Percentiles rank a stretch among this genome's conserved stretches.
phyloP scores from a whole-genome alignment of 2,113 vertebrate species.

The Oncorhynchus masou region DNA sequence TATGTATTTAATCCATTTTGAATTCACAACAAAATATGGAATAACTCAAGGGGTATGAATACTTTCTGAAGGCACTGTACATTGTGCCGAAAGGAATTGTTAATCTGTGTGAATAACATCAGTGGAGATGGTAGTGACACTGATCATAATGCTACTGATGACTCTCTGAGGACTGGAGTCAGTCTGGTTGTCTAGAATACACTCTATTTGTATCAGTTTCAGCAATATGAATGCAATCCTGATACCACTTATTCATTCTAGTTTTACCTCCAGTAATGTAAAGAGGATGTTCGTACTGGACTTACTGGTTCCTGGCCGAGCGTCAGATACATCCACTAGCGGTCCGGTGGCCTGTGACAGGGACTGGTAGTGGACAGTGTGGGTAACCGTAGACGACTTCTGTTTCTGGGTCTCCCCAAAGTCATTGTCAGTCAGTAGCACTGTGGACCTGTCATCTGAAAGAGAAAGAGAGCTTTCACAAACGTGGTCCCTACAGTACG shows the following conservation, averaged over 20 bases:
- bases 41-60: no score
- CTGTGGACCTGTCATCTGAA: constrained; percentile 93
- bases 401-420: constrained; percentile 96
- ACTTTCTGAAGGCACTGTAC: neutral
- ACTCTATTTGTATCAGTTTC: no score
- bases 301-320: constrained; percentile 97
- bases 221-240: neutral
- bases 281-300: constrained; percentile 61
- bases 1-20: no score
- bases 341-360: constrained; percentile 96
- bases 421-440: constrained; percentile 93
- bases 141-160: neutral
- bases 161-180: neutral
- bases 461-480: neutral
- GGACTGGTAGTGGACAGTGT: constrained; percentile 96
- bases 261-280: constrained; percentile 39
- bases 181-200: neutral
- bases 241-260: neutral
- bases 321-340: constrained; percentile 94
- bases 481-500: neutral
- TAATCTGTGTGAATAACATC: neutral
- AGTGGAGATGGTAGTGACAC: neutral
- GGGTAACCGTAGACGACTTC: constrained; percentile 95
- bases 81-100: neutral
- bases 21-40: neutral